These are phyloP conservation scores for Heterodera filipjevi DNA, from an alignment of 2,888 invertebrate species.

Conservation along the genomic window DNA sequence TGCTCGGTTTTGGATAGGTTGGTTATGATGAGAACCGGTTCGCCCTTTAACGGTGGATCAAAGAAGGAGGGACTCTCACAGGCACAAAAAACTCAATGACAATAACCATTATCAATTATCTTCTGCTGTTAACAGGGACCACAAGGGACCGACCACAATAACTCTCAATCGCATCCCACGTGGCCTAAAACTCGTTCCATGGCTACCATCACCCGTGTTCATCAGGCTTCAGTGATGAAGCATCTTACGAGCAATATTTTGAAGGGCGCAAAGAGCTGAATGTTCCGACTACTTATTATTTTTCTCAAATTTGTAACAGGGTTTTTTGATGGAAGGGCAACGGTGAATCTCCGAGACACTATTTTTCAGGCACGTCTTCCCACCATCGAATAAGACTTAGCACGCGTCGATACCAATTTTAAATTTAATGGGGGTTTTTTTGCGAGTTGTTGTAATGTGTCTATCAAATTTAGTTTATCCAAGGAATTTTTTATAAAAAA, in stretches of 20 bases:
- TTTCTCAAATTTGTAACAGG: constrained; percentile 99
- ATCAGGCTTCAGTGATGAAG: constrained; percentile 99
- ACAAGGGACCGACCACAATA: constrained; percentile 98
- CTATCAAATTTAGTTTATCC: no score
- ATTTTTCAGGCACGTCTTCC: constrained; percentile 83
- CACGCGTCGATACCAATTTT: constrained; percentile 84
- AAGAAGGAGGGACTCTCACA: constrained; percentile 98
- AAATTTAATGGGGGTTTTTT: constrained; percentile 45
- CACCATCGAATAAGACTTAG: constrained; percentile 99
- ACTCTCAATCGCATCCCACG: constrained; percentile 96
- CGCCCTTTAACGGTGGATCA: constrained; percentile 86
- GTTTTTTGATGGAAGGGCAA: constrained; percentile 7
- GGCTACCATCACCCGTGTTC: constrained; percentile 98
- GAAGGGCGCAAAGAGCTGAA: constrained; percentile 94
- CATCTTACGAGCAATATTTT: constrained; percentile 93
- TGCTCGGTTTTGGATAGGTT: constrained; percentile 92
- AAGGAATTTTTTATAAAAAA: no score
- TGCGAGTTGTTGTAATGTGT: no score
- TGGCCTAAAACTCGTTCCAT: constrained; percentile 89
- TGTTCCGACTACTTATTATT: constrained; percentile 91
- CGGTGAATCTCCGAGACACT: not conserved
- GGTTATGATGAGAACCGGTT: constrained; percentile 94
- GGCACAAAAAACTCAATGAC: constrained; percentile 50
- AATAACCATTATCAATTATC: not conserved
- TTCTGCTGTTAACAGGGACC: constrained; percentile 72